A percentile compares a stretch with the other conserved stretches of the same genome.
phyloP scores from a whole-genome alignment of 2,797 vertebrate genomes.

The Cynopterus sphinx region DNA sequence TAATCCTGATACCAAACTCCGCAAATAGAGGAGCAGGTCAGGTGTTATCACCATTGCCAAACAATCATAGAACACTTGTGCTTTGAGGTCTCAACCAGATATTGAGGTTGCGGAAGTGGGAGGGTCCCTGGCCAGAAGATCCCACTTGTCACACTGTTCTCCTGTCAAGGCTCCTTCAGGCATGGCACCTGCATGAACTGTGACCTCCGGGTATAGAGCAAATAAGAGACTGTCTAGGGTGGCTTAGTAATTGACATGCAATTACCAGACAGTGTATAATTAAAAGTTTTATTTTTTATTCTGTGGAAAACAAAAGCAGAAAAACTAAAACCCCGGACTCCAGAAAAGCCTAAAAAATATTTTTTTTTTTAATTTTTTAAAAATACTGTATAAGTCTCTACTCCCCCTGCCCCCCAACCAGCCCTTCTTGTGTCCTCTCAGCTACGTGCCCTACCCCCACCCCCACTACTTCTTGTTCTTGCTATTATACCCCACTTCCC shows the following conservation, averaged over 20 bases:
- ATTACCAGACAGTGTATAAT: constrained; percentile 61
- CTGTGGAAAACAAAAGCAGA: constrained; percentile 79
- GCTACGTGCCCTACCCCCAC: constrained; percentile 65
- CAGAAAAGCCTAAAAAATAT: constrained; percentile 81
- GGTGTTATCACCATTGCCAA: neutral
- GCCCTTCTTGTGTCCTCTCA: constrained; percentile 55
- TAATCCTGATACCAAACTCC: neutral
- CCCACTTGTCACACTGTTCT: neutral
- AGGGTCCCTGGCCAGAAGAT: neutral
- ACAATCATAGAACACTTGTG: neutral
- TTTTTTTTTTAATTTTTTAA: constrained; percentile 73
- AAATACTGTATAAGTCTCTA: constrained; percentile 80
- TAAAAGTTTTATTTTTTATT: constrained; percentile 65
- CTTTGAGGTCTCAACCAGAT: neutral
- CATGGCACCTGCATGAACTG: neutral
- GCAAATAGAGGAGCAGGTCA: neutral
- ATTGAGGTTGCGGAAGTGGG: neutral
- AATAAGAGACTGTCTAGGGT: neutral
- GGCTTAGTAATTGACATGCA: constrained; percentile 45
- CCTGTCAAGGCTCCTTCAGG: neutral
- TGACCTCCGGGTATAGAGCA: neutral
- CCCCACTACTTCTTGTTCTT: constrained; percentile 44
- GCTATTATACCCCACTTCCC: constrained; percentile 49
- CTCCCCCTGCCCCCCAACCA: constrained; percentile 59
- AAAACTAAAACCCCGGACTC: constrained; percentile 77